Conservation (phyloP, 1,140 invertebrate species). For the Manduca sexta region DNA sequence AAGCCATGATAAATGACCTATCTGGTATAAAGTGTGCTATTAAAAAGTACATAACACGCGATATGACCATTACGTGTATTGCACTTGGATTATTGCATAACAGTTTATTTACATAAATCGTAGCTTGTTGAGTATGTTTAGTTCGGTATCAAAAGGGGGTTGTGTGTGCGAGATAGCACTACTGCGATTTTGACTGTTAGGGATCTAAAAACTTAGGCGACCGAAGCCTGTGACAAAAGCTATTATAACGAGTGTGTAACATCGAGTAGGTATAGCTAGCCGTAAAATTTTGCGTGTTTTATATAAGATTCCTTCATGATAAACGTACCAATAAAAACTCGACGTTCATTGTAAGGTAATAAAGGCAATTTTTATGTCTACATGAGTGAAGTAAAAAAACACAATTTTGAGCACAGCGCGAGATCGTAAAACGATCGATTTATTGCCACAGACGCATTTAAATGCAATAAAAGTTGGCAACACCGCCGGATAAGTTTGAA, state of each 20-base stretch:
- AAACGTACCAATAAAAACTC: neutral
- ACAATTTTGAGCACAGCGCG: slow-evolving; percentile 26
- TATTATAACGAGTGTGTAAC: no score
- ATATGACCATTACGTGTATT: slow-evolving; percentile 1
- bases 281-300: no score
- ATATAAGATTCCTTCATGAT: neutral
- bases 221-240: no score
- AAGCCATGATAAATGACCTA: no score
- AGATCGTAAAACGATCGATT: slow-evolving; percentile 28
- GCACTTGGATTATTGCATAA: neutral
- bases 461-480: slow-evolving; percentile 21
- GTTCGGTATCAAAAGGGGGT: no score
- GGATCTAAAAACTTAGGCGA: no score
- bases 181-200: no score
- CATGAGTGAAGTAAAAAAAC: slow-evolving; percentile 19
- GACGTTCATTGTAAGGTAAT: slow-evolving; percentile 15
- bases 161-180: no score
- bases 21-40: no score
- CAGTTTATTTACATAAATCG: neutral
- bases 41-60: neutral
- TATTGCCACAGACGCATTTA: slow-evolving; percentile 30
- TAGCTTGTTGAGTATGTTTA: no score
- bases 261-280: no score
- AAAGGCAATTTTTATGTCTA: slow-evolving; percentile 20
- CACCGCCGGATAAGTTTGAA: slow-evolving; percentile 2